phyloP scores from a whole-genome alignment of 2,888 invertebrate species.

The Xestia c-nigrum region DNA sequence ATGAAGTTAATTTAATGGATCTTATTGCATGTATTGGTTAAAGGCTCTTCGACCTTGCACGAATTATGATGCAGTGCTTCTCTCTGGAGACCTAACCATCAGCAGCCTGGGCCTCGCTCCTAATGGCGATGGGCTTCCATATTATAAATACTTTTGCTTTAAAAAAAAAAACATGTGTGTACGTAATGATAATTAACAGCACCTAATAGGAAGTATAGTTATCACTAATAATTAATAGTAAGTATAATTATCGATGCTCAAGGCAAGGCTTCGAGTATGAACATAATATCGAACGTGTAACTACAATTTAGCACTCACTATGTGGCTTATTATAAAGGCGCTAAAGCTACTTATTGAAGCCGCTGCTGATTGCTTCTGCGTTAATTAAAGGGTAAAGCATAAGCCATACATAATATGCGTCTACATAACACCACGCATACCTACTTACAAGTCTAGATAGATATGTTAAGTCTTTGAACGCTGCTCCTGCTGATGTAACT shows the following conservation, averaged over 20 bases:
- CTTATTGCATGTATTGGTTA: background rate
- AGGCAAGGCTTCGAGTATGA: background rate
- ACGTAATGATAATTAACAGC: too few species aligned
- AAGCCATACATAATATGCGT: slow-evolving; percentile 42
- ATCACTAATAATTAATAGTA: too few species aligned
- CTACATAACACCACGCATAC: slow-evolving; percentile 5
- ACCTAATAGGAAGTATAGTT: too few species aligned
- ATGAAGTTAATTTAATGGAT: background rate
- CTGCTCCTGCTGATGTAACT: background rate
- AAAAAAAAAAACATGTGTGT: too few species aligned
- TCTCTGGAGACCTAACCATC: background rate
- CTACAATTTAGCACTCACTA: background rate
- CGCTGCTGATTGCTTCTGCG: slow-evolving; percentile 30
- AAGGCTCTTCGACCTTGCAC: background rate
- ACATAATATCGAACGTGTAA: background rate
- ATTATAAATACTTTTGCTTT: too few species aligned
- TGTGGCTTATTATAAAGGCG: background rate
- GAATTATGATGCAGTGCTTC: too few species aligned
- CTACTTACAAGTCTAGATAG: background rate
- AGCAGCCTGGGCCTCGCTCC: background rate
- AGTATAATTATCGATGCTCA: background rate
- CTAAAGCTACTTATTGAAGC: slow-evolving; percentile 25
- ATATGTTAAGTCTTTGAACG: background rate
- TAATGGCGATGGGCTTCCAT: too few species aligned
- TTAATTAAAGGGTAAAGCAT: slow-evolving; percentile 43